Evolutionary conservation across 2,797 vertebrate species (phyloP).

Genomic region (Chelmon rostratus): DNA sequence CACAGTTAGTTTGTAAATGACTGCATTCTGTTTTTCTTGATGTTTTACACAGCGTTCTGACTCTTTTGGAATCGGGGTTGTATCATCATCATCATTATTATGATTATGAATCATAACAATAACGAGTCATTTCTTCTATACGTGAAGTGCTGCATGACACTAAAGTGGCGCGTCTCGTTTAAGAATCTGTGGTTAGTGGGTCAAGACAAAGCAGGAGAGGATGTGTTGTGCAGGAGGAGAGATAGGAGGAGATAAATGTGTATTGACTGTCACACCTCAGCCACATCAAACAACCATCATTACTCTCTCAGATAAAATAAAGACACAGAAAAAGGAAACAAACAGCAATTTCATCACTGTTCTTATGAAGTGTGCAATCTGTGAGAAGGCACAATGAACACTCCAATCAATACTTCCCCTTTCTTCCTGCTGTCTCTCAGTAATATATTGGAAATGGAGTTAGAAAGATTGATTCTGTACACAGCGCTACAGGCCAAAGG

Average conservation of each 20-base stretch:
- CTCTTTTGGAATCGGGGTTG: no score
- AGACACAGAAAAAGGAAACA: constrained; percentile 76
- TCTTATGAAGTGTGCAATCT: constrained; percentile 85
- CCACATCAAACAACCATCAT: constrained; percentile 77
- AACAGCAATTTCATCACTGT: constrained; percentile 81
- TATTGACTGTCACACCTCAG: constrained; percentile 72
- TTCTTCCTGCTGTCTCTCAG: constrained; percentile 78
- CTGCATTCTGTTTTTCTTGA: no score
- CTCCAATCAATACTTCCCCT: constrained; percentile 86
- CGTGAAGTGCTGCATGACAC: constrained; percentile 1
- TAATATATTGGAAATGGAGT: constrained; percentile 90
- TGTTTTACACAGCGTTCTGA: no score
- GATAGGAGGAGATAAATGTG: constrained; percentile 46
- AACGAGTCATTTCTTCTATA: constrained; percentile 3
- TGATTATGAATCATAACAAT: background rate
- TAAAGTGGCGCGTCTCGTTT: background rate
- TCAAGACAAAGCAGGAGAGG: constrained; percentile 26
- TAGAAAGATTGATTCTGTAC: constrained; percentile 88
- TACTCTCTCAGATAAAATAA: constrained; percentile 76
- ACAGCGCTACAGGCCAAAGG: constrained; percentile 82
- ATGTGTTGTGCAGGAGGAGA: constrained; percentile 35
- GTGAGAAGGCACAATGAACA: constrained; percentile 82
- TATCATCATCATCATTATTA: no score
- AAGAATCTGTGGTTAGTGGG: constrained; percentile 20
- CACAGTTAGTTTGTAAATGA: no score